Evolutionary conservation across 2,113 vertebrate genomes (phyloP), one percentile per base, ranked within the genome.

Genomic region (Corydoras maculifer): DNA sequence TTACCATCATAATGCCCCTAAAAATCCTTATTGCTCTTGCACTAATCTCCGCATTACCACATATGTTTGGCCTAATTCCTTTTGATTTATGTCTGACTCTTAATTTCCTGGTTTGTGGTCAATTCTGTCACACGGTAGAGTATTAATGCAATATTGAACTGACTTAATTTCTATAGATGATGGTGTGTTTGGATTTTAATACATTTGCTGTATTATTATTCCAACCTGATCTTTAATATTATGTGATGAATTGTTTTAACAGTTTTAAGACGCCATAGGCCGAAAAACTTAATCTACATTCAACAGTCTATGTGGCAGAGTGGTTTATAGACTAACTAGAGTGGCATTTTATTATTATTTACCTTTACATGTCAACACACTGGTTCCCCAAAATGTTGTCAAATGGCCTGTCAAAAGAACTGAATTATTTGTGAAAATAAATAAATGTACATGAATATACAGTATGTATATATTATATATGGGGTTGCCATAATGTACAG

Each of bases 21-120:
- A 93, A 94, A 94, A 94, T 93, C 92, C 93, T 94, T 93, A 93
- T 94, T 94, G 88, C 90, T 93, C 93, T 92, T 94, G 93, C 91
- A 91, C 88, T 92, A 82, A 90, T 91, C 93, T 69, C 61, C 79
- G 48, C 25, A 25, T 35, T 58, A 3, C 63, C 18, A 49, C 58
- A 11, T 53, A 51, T n/a, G n/a, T 9, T 57, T 62, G 15, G 48
- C 6, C n/a, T 55, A 10, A 11, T 31, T 9, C 2, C 59, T 51
- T 43, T 43, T 43, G 35, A 43, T 43, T 43, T 43, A 43, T 43
- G 35, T 8, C 35, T 43, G 35, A 43, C 35, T 43, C 35, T 43
- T 43, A 1, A 43, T 43, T 5, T 43, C 7, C 35, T 43, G 4
- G 35, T 5, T 43, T 43, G 2, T 8, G 2, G 35, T 8, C 4